Evolutionary conservation across 2,888 invertebrate genomes (phyloP).

Genomic region (Perizoma flavofasciatum): DNA sequence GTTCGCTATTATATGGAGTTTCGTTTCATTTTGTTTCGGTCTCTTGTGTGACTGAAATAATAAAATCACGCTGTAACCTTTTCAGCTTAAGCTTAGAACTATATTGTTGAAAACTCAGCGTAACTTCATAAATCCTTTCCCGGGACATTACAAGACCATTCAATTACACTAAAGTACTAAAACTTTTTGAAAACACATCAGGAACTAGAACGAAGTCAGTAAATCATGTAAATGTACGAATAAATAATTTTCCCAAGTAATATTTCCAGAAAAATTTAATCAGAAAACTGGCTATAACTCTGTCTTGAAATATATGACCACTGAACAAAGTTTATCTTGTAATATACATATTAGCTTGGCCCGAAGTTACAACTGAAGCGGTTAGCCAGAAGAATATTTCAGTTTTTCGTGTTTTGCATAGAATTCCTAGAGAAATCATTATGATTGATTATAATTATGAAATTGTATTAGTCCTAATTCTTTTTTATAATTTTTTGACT

Average conservation of each 20-base stretch:
- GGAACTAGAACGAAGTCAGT: constrained; percentile 22
- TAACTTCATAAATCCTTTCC: no score
- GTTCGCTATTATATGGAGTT: no score
- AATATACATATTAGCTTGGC: constrained; percentile 54
- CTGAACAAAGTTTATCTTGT: constrained; percentile 74
- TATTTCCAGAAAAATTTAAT: constrained; percentile 59
- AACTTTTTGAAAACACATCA: constrained; percentile 29
- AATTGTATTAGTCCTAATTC: no score
- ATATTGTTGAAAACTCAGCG: no score
- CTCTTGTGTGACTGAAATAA: no score
- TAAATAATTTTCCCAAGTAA: constrained; percentile 46
- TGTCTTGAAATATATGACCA: constrained; percentile 68
- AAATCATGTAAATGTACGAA: constrained; percentile 36
- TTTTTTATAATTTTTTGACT: no score
- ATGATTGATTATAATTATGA: no score
- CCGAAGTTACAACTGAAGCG: constrained; percentile 24
- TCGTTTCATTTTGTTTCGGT: no score
- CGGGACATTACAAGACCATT: not conserved
- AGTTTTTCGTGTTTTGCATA: no score
- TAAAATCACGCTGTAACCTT: no score
- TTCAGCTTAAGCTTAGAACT: no score
- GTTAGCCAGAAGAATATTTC: not conserved
- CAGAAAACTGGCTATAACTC: constrained; percentile 66
- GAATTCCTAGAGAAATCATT: no score
- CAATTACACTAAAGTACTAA: constrained; percentile 1